Evolutionary conservation across 2,888 invertebrate species (phyloP), one percentile per base, ranked within the genome.

Genomic region (Catonia carolina): DNA sequence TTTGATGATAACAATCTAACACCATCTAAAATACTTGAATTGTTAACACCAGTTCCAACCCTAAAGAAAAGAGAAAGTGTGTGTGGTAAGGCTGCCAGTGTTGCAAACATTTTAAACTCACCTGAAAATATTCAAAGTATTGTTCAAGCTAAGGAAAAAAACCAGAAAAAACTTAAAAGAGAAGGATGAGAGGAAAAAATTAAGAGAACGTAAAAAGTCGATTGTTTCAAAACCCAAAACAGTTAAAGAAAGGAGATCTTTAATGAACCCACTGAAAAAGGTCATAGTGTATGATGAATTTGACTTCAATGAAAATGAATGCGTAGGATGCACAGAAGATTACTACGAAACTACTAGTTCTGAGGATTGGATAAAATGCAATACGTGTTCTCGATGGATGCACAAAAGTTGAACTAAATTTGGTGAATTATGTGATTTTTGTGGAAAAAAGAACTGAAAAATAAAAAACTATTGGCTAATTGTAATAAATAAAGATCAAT

Each of bases 351-450:
- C 39, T 3, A 53, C 2, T 17, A 39, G 31, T 22, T 1, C 2
- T n/a, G 53, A 53, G 6, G 53, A 53, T 31, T 42, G 53, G 53
- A 48, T 48, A 1, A 53, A 53, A 39, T 53, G 53, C 17, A 17
- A 14, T 14, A 18, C 23, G 15, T 53, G 42, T 31, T 53, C 42
- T 42, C 53, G 41, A n/a, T 53, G 53, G 53, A 22, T 39, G 18
- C 53, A 53, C 17, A 42, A 53, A 20, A 23, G 10, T 7, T 53
- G 53, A 27, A 39, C 53, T 14, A 2, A 20, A 42, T 53, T 53
- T 53, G 23, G 17, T 17, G 14, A 53, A 18, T 42, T 14, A 20
- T 53, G 53, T 53, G 53, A 53, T 36, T 22, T 12, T 10, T 37
- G 52, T 52, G 52, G 52, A 22, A 52, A 52, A 15, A 47, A 18